phyloP scores from a whole-genome alignment of 2,888 invertebrate species.

The Thecophora atra region DNA sequence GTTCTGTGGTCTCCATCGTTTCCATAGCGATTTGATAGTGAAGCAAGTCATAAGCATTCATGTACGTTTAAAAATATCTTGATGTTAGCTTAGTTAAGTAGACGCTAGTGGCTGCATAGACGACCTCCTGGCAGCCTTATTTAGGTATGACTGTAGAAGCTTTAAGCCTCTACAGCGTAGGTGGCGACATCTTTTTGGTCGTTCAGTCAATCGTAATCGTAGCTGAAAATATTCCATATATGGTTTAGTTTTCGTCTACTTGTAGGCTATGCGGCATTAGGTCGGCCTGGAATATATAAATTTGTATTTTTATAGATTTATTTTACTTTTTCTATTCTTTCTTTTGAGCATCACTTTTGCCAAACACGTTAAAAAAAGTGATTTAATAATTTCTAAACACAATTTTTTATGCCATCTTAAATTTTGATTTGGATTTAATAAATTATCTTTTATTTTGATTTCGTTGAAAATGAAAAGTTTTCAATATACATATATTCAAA shows the following conservation, averaged over 20 bases:
- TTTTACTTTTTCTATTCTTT: not conserved
- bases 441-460: not conserved
- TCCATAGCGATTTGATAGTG: not conserved
- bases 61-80: not conserved
- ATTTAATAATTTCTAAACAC: no score
- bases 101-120: not conserved
- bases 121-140: not conserved
- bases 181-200: not conserved
- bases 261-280: not conserved
- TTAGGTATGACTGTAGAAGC: no score
- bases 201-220: no score
- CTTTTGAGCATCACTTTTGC: no score
- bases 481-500: no score
- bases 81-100: not conserved
- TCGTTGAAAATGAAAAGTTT: no score
- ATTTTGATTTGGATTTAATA: not conserved
- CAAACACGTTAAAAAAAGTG: no score
- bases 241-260: not conserved
- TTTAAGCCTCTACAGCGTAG: not conserved
- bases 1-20: slow-evolving; percentile 5
- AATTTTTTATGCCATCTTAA: no score
- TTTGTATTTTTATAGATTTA: not conserved
- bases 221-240: no score
- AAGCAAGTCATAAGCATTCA: not conserved
- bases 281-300: not conserved